phyloP scores from a whole-genome alignment of 2,888 invertebrate genomes.

The Drosophila subquinaria region DNA sequence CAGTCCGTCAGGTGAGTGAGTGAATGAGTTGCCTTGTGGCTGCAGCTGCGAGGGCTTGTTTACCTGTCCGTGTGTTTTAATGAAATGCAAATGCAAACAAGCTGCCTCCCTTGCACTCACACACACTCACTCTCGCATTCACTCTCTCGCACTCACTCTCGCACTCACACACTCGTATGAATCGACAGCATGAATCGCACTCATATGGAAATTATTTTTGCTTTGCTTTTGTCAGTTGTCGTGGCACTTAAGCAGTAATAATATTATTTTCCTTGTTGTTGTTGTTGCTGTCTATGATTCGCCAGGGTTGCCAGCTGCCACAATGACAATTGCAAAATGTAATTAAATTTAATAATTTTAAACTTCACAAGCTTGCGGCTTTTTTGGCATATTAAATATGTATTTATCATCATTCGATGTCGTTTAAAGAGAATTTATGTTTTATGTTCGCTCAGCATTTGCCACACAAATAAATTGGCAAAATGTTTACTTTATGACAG shows the following conservation, averaged over 20 bases:
- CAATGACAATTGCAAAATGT: constrained; percentile 45
- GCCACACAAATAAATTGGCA: constrained; percentile 65
- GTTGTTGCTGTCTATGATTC: constrained; percentile 31
- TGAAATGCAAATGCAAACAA: constrained; percentile 79
- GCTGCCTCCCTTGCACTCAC: constrained; percentile 23
- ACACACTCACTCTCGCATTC: too few relatives aligned
- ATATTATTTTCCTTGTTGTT: constrained; percentile 56
- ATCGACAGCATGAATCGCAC: constrained; percentile 9
- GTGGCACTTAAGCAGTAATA: constrained; percentile 64
- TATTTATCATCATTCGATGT: constrained; percentile 68
- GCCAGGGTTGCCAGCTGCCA: constrained; percentile 43
- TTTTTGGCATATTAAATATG: constrained; percentile 54
- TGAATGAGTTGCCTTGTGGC: constrained; percentile 25
- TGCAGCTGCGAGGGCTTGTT: constrained; percentile 48
- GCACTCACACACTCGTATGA: constrained; percentile 1
- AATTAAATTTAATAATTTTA: constrained; percentile 60
- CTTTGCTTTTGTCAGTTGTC: constrained; percentile 14
- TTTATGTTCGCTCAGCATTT: neutral
- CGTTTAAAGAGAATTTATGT: constrained; percentile 43
- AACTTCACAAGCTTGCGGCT: constrained; percentile 32
- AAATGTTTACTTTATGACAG: constrained; percentile 59
- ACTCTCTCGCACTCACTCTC: too few relatives aligned
- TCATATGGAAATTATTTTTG: constrained; percentile 21
- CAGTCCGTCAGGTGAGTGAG: constrained; percentile 35
- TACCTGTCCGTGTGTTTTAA: constrained; percentile 69